Evolutionary conservation across 2,113 vertebrate species (phyloP), one percentile per base, ranked within the genome.

Genomic region (Saccopteryx bilineata): DNA sequence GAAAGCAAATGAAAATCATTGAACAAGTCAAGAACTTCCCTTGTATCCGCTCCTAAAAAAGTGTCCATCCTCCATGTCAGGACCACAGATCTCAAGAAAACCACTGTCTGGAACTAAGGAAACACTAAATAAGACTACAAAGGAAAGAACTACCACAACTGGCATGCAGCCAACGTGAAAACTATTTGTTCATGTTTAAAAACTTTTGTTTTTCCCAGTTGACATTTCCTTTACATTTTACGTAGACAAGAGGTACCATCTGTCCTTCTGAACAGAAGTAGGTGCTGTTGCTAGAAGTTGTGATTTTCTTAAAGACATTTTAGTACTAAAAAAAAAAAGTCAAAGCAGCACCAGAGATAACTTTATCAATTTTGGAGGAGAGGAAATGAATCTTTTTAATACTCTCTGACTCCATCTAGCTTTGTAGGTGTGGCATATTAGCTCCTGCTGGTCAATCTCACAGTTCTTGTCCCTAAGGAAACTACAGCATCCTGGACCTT

Each of bases 361-460:
- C 39, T 60, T n/a, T 81, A 95, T 23, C 31, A 86, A 74, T 3
- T 3, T 65, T 75, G 4, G 5, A 82, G 11, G 13, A 54, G 60
- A 24, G 61, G 58, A 92, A 87, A 7, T 4, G 14, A 0, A 4
- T 65, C 46, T 39, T 95, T 96, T 74, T 92, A 46, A 54, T 94
- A 96, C 7, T 78, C 85, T 89, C 39, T 83, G n/a, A 76, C 48
- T n/a, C 4, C 17, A 74, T 90, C 48, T 80, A 4, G 58, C 69
- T 86, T 75, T 88, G 61, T 60, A 66, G 74, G 87, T 63, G 65
- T 9, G 23, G 23, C 8, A 2, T 18, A 3, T 12, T 26, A 91
- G 15, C 74, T 54, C 79, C n/a, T 58, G 82, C 48, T 18, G 19
- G 65, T 46, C 87, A 91, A 75, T 87, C 93, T 46, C 65, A 48